Evolutionary conservation across 2,888 invertebrate species (phyloP), one percentile per base, ranked within the genome.

Genomic region (Eledona agricola): DNA sequence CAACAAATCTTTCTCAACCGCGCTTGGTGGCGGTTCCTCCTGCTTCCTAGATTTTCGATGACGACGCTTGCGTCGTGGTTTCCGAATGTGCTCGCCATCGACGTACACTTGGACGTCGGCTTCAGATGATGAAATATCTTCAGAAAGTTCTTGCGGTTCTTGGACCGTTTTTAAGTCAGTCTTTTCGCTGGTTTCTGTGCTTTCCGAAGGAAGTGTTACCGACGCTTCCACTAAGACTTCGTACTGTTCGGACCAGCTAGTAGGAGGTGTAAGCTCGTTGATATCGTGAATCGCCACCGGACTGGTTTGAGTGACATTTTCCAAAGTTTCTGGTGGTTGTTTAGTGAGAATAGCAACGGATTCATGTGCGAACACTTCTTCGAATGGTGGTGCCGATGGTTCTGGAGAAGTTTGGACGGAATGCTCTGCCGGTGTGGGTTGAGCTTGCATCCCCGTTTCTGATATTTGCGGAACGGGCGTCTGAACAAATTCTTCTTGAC

Each of bases 211-310:
- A 51, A 85, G 80, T 0, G 82, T 78, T 10, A 84, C 79, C 52
- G 81, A 79, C 22, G 84, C 81, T 62, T 82, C 74, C 15, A 85
- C 77, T 58, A 83, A 81, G n/a, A 85, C 78, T 77, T 85, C 84
- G 59, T 81, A 84, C 22, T 69, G 65, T 47, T 70, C 70, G 2
- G 70, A 69, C 3, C 60, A 49, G 54, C 65, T 67, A 12, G 51
- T 57, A 28, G 65, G 61, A 13, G 63, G 62, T 22, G 60, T 57
- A n/a, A 57, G 23, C 17, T 59, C 53, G 4, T 20, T 32, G 11
- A 60, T 43, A 16, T 59, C 60, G 45, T 58, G 55, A 4, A 79
- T 75, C 7, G 79, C 72, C 57, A 83, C 80, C 1, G 88, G 84
- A 13, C 83, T 81, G 6, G 88, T 87, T 74, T 86, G 79, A 59